Evolutionary conservation across 2,888 invertebrate species (phyloP).

Genomic region (Congeria kusceri): DNA sequence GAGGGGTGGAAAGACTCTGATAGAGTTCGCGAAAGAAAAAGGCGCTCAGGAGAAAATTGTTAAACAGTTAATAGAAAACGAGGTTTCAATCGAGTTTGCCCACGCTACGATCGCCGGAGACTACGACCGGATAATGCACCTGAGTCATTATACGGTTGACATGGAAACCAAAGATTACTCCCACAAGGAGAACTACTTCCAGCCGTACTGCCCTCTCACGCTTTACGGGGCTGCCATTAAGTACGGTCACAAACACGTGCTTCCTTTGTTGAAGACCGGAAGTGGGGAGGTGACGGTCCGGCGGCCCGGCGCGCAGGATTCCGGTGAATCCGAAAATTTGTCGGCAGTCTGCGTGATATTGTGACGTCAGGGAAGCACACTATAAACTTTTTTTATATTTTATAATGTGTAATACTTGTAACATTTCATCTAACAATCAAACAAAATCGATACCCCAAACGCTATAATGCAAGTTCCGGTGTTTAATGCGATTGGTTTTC

Average conservation of each 20-base stretch:
- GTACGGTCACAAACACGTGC: slow-evolving; percentile 79
- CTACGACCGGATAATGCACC: slow-evolving; percentile 73
- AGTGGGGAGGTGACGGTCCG: slow-evolving; percentile 13
- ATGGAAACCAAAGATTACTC: slow-evolving; percentile 79
- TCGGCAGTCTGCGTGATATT: slow-evolving; percentile 2
- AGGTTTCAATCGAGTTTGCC: slow-evolving; percentile 81
- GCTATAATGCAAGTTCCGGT: too few relatives aligned
- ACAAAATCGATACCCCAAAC: too few relatives aligned
- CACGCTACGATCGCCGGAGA: slow-evolving; percentile 84
- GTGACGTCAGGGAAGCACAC: background rate
- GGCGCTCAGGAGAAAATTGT: slow-evolving; percentile 72
- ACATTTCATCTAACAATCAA: too few relatives aligned
- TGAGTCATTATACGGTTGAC: slow-evolving; percentile 77
- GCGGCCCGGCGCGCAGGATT: background rate
- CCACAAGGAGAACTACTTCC: slow-evolving; percentile 74
- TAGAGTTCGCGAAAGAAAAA: slow-evolving; percentile 76
- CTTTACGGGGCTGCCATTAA: slow-evolving; percentile 79
- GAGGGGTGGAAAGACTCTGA: slow-evolving; percentile 70
- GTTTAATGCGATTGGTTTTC: too few relatives aligned
- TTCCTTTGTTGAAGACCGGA: slow-evolving; percentile 71
- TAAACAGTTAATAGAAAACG: slow-evolving; percentile 73
- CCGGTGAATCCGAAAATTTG: too few relatives aligned
- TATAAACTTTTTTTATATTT: too few relatives aligned
- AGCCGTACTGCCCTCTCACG: slow-evolving; percentile 76
- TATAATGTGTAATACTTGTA: too few relatives aligned